Conservation (phyloP, 2,113 vertebrate species). For the Benthochromis sp. region DNA sequence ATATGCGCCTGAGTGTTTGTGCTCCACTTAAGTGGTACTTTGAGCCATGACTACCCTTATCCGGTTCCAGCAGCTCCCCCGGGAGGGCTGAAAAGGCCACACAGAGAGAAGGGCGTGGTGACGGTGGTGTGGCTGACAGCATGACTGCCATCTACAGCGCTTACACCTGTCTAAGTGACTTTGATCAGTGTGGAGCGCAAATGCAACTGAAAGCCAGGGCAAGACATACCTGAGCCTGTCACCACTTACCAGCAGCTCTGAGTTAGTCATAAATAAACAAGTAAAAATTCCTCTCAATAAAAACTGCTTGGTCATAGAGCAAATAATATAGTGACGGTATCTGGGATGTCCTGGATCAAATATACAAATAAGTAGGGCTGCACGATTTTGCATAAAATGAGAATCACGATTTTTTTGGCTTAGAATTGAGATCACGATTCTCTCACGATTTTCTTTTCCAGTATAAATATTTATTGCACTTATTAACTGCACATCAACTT, state of each 20-base stretch:
- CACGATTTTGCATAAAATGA: too few species aligned
- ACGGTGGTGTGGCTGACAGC: constrained; percentile 18
- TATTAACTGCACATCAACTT: too few species aligned
- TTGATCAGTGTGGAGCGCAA: constrained; percentile 35
- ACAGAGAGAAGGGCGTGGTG: constrained; percentile 39
- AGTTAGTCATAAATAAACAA: neutral
- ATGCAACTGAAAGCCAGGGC: neutral
- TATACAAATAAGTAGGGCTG: neutral
- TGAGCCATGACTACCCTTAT: neutral
- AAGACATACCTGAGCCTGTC: neutral
- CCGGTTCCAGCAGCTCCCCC: neutral
- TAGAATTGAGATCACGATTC: too few species aligned
- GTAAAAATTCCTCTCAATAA: neutral
- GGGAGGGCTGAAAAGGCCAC: constrained; percentile 25
- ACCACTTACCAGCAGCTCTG: neutral
- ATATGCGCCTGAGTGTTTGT: neutral
- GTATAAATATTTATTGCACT: too few species aligned
- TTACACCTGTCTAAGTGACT: constrained; percentile 43
- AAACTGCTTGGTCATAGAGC: neutral
- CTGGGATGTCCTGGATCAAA: neutral
- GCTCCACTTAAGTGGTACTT: constrained; percentile 23
- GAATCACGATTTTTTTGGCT: too few species aligned
- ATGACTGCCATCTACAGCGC: neutral
- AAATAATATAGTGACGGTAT: neutral
- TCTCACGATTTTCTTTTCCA: too few species aligned